Percentiles rank a stretch among this genome's conserved stretches.
phyloP scores from a whole-genome alignment of 2,797 vertebrate genomes.

The Ctenochaetus hawaiiensis region DNA sequence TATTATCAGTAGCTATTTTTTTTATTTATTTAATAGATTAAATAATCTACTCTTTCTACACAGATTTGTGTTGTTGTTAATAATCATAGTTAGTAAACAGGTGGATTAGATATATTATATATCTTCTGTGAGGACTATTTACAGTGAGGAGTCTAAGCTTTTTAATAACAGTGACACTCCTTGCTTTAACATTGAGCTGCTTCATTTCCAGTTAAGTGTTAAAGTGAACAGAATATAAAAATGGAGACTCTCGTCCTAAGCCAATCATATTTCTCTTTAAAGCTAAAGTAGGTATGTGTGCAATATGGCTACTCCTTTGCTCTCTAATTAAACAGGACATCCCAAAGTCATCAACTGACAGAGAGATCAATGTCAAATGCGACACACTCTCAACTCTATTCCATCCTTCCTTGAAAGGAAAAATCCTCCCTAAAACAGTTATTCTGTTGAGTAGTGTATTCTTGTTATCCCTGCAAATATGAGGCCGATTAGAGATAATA shows the following conservation, averaged over 20 bases:
- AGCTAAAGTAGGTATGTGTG: neutral
- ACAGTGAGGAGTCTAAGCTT: constrained; percentile 25
- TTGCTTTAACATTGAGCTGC: constrained; percentile 13
- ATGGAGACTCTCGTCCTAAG: neutral
- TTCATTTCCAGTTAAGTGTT: constrained; percentile 2
- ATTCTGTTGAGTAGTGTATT: neutral
- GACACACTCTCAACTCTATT: neutral
- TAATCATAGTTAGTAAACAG: constrained; percentile 23
- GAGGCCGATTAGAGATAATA: neutral
- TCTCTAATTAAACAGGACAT: neutral
- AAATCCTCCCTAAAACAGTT: constrained; percentile 13
- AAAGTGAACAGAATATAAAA: neutral
- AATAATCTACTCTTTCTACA: constrained; percentile 7
- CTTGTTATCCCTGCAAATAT: neutral
- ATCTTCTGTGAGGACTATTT: constrained; percentile 28
- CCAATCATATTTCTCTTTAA: neutral
- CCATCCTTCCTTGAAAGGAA: neutral
- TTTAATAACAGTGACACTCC: constrained; percentile 4
- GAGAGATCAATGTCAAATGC: neutral
- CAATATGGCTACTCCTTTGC: constrained; percentile 3
- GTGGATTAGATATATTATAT: constrained; percentile 8
- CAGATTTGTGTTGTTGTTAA: constrained; percentile 26
- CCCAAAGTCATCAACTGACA: neutral
- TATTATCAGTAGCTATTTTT: constrained; percentile 15
- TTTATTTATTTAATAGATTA: constrained; percentile 17